These are phyloP conservation scores for Rapana venosa DNA, from an alignment of 2,888 invertebrate genomes.

Conservation along the genomic window DNA sequence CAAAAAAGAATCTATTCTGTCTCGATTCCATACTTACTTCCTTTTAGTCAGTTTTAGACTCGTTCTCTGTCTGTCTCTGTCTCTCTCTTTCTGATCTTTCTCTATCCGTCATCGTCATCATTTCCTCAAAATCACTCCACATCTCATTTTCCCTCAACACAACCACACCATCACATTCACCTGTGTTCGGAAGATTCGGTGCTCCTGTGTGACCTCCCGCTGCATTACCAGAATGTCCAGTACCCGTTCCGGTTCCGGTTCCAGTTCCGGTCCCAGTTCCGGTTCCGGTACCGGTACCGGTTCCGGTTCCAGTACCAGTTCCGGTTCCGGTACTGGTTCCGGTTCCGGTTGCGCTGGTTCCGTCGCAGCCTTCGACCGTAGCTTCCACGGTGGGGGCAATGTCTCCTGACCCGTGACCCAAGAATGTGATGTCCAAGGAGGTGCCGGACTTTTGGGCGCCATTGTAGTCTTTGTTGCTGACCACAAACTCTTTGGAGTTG, in stretches of 20 bases:
- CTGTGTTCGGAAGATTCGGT: neutral
- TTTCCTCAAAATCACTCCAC: no score
- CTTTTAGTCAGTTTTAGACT: neutral
- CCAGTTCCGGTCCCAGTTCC: neutral
- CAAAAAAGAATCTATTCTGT: neutral
- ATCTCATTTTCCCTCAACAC: neutral
- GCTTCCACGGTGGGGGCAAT: slow-evolving; percentile 47
- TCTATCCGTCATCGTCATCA: no score
- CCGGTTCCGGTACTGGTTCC: neutral
- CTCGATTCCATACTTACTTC: neutral
- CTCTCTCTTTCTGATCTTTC: neutral
- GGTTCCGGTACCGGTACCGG: neutral
- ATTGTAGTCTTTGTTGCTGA: slow-evolving; percentile 55
- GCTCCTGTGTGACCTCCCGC: neutral
- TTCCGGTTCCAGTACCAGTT: neutral
- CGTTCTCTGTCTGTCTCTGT: neutral
- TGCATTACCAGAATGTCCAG: neutral
- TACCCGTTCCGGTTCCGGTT: neutral
- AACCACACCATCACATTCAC: neutral
- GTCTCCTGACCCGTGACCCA: slow-evolving; percentile 51
- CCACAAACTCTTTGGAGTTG: slow-evolving; percentile 51
- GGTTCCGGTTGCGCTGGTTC: neutral
- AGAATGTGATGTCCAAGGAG: slow-evolving; percentile 53
- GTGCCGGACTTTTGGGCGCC: slow-evolving; percentile 51
- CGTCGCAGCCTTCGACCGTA: slow-evolving; percentile 51